Percentiles rank a stretch among this genome's conserved stretches.
These are phyloP conservation scores for Lytechinus pictus DNA, from an alignment of 35 echinoderm and acorn worm species.

Conservation along the genomic window DNA sequence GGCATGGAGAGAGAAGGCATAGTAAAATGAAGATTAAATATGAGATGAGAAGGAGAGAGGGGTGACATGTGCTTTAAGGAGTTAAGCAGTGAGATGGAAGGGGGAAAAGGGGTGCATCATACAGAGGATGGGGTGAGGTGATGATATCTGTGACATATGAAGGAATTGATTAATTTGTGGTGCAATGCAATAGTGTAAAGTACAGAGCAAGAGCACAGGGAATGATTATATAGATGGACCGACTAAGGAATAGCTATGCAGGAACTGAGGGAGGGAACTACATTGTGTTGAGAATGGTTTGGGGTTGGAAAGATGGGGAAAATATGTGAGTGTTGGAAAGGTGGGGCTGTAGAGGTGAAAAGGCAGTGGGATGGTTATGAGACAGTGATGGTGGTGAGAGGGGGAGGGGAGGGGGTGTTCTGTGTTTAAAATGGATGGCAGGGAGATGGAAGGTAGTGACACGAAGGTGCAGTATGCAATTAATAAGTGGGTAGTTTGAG, in stretches of 20 bases:
- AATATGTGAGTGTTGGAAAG: background rate
- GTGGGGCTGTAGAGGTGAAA: background rate
- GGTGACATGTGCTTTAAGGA: background rate
- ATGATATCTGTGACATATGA: too few relatives aligned
- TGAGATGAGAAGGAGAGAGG: too few relatives aligned
- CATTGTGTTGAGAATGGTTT: background rate
- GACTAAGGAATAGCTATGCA: too few relatives aligned
- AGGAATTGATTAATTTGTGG: too few relatives aligned
- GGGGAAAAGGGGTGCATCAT: background rate
- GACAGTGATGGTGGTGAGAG: background rate
- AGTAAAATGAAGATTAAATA: too few relatives aligned
- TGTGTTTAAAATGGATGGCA: background rate
- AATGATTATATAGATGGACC: too few relatives aligned
- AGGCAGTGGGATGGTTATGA: background rate
- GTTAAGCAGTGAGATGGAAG: background rate
- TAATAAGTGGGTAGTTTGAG: background rate
- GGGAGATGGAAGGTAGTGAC: background rate
- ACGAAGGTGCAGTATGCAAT: too few relatives aligned
- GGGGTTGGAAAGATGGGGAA: background rate
- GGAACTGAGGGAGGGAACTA: too few relatives aligned
- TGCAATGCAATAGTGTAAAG: too few relatives aligned
- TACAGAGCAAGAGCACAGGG: too few relatives aligned
- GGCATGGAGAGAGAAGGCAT: background rate
- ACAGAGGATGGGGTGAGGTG: too few relatives aligned
- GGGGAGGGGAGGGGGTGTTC: too few relatives aligned